phyloP scores from a whole-genome alignment of 1,140 invertebrate species.

The Scaptomyza graminum region DNA sequence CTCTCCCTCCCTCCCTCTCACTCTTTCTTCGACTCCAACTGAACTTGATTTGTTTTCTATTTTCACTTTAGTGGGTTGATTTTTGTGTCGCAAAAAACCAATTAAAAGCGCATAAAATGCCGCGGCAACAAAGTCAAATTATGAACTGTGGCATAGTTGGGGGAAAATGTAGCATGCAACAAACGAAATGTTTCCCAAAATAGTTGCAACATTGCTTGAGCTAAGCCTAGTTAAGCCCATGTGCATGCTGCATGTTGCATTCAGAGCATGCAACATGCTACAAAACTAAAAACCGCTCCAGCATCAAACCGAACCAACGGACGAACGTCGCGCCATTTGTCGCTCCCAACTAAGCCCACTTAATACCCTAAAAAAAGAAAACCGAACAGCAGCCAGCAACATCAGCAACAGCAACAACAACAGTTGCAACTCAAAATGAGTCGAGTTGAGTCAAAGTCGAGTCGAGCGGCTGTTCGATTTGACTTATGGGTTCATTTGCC shows the following conservation, averaged over 20 bases:
- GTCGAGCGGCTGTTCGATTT: slow-evolving; percentile 67
- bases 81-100: slow-evolving; percentile 14
- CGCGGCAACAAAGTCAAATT: slow-evolving; percentile 38
- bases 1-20: background rate
- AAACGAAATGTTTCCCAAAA: slow-evolving; percentile 42
- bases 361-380: slow-evolving; percentile 67
- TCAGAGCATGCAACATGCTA: slow-evolving; percentile 47
- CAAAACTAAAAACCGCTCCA: slow-evolving; percentile 72
- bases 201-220: slow-evolving; percentile 45
- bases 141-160: slow-evolving; percentile 50
- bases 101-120: slow-evolving; percentile 57
- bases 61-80: background rate
- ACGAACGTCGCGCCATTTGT: slow-evolving; percentile 69
- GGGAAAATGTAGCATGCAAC: slow-evolving; percentile 1
- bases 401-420: slow-evolving; percentile 31
- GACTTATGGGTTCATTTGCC: slow-evolving; percentile 83
- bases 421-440: slow-evolving; percentile 2
- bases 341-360: slow-evolving; percentile 72
- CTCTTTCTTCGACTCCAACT: background rate
- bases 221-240: slow-evolving; percentile 80
- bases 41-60: slow-evolving; percentile 52
- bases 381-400: slow-evolving; percentile 65
- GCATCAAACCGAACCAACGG: slow-evolving; percentile 43
- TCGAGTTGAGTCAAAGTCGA: background rate
- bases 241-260: slow-evolving; percentile 65